Evolutionary conservation across 2,888 invertebrate genomes (phyloP), one percentile per base, ranked within the genome.

Genomic region (Acrobasis consociella): DNA sequence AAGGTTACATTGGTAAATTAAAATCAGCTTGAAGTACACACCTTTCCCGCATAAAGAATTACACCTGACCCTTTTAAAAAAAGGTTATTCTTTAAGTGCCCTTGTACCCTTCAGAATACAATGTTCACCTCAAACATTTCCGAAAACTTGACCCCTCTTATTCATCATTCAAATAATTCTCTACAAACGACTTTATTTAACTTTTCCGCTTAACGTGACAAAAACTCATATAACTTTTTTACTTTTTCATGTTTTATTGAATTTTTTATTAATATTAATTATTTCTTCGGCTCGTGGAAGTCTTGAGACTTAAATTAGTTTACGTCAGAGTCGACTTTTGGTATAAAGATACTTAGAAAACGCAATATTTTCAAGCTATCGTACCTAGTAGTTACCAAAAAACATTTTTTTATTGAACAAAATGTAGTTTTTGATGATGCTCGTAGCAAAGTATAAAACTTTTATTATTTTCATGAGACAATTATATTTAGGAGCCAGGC

Each of bases 161-260:
- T 76, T 76, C 72, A 71, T 72, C 69, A 72, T 72, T 66, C 63
- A 64, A 67, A 69, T 64, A 70, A 71, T 72, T 69, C 66, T 46
- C 62, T 64, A 68, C 62, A 67, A 69, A 68, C 66, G 68, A 72
- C 69, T 62, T 73, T 71, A 71, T 72, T 72, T 66, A 76, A 77
- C 72, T 76, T 77, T 75, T 67, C 64, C 68, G 67, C 69, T 67
- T 59, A 65, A 63, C 64, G 49, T 60, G 49, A 46, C 67, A 69
- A 67, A 63, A 67, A 69, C 58, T 69, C 58, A 56, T 56, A 65
- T 31, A 62, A 49, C 53, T 55, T 55, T 62, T 62, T 55, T 49
- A 49, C 62, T 68, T 69, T 60, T 63, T 53, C 61, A 58, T 66
- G 46, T 66, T 67, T 64, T 66, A 67, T 67, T 69, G 61, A 67